Evolutionary conservation across 2,797 vertebrate genomes (phyloP), one percentile per base, ranked within the genome.

Genomic region (Micropoecilia bifurca): DNA sequence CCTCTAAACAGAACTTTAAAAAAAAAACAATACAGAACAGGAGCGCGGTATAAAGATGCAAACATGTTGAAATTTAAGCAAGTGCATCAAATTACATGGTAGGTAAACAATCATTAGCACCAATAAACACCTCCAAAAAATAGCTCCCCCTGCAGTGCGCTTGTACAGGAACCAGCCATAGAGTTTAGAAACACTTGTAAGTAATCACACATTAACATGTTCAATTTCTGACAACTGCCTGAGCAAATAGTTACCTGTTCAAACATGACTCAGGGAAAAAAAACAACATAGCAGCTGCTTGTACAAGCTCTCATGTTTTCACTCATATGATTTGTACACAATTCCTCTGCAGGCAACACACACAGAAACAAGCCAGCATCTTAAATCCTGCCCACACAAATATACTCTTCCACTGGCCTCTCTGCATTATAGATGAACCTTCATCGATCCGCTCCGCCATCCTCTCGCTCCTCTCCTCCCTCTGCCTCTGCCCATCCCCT

Each of bases 361-460:
- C 82, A 75, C 59, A 74, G 53, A 82, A 80, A 77, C 88, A 87
- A 71, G 22, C 71, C 78, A 5, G 22, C 41, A 0, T 87, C 87
- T 86, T 82, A 78, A 86, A 83, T 84, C 89, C 85, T 81, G 66
- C 83, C 85, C 80, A 77, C 90, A 90, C 90, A 85, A 77, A 89
- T 20, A 75, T 50, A 7, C 87, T 78, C 79, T 79, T 81, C 81
- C 80, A 48, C 80, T 86, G 80, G 84, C 88, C 90, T 91, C 89
- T 92, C 87, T 93, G 85, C 87, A 94, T 94, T 93, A 94, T 93
- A 94, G 89, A 94, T 94, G 91, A 94, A 90, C 87, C 91, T 91
- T 85, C 82, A 92, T 94, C 78, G 89, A 94, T 91, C 90, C 76
- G 0, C 76, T n/a, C 75, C 10, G 80, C 33, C 45, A 73, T 74